Evolutionary conservation across 2,888 invertebrate genomes (phyloP), one percentile per base, ranked within the genome.

Genomic region (Agrotis exclamationis): DNA sequence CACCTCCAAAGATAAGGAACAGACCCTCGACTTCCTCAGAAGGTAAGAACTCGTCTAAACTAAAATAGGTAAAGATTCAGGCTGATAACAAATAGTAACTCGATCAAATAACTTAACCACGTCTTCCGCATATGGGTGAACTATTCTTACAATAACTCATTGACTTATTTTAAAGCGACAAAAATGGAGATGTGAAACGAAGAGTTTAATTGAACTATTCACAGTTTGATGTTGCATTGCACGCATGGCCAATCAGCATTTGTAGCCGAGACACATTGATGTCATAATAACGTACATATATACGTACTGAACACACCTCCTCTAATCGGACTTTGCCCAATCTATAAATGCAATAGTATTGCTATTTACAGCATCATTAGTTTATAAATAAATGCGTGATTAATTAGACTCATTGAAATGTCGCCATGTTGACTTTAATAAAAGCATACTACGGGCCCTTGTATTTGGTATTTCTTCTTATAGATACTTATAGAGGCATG

Each of bases 21-120:
- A 83, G 1, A 90, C 93, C 7, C 85, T 96, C 47, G 89, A 92
- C 13, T 95, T 95, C 80, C 90, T 95, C 0, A 89, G 92, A 76
- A 91, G 91, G 96, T 95, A 88, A 85, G 79, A 44, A 11, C 11
- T 39, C 39, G 2, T 1, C 6, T 28, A 28, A 28, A n/a, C n/a
- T n/a, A 39, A 39, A 39, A 39, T 39, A 39, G 0, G 11, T 39
- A 11, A 39, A 39, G 39, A 39, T 9, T 39, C 11, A 33, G 33
- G 9, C 9, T 1, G 33, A 9, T 33, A 9, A 9, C 9, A 33
- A 33, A 33, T 33, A 7, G 33, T 9, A 33, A 7, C 33, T 1
- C 9, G 7, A 33, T 33, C 33, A 33, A 7, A 9, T 33, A 33
- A 33, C 9, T 1, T 33, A 9, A 33, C 9, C 33, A 33, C 33